Evolutionary conservation across 2,797 vertebrate species (phyloP), one percentile per base, ranked within the genome.

Genomic region (Propithecus perrieri): DNA sequence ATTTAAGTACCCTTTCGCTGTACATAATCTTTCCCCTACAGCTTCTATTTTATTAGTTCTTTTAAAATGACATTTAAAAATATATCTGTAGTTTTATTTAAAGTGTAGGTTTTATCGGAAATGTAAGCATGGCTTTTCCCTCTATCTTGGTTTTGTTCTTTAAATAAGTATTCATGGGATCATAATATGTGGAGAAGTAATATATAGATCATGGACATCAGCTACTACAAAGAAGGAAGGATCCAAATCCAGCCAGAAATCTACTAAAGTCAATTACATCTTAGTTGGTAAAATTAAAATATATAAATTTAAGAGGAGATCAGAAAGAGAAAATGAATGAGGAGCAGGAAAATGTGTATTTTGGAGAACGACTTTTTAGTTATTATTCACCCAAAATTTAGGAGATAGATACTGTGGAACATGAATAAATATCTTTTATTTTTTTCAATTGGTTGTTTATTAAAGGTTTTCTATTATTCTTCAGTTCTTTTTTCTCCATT

Each of bases 51-150:
- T 38, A 67, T 85, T 92, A 59, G 33, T 78, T 14, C 26, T 95
- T 78, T 89, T 55, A 86, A 93, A 89, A 95, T 89, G 43, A 93
- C 24, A 50, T 76, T 91, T 86, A 3, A 81, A 95, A 94, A 94
- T 63, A 75, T 69, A 79, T 84, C 7, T 38, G 8, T 41, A 20
- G 5, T 14, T 1, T 72, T 83, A 43, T 95, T 71, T 30, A 59
- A 91, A 85, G 8, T 71, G 2, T 38, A 80, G 28, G 11, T 65
- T 26, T 97, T 84, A 53, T 38, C 57, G 48, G 7, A 85, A 30
- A 92, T 12, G 20, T 8, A 50, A 6, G 26, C 8, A 14, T 74
- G 30, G 2, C 22, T 87, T 95, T 94, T 59, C 6, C 17, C 5
- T 79, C 6, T 85, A 38, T 48, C 57, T 89, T 35, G 26, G 38